Evolutionary conservation across 2,113 vertebrate species (phyloP).

Genomic region (human): GRCh38 chr14:89920001-89920500

Average conservation of each 20-base stretch:
- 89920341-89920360: background rate
- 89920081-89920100: background rate
- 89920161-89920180: background rate
- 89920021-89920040: background rate
- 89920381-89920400: background rate
- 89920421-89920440: background rate
- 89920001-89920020: background rate
- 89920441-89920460: background rate
- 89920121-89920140: background rate
- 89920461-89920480: background rate
- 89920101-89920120: background rate
- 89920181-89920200: background rate
- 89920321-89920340: background rate
- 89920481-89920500: background rate
- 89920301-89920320: background rate
- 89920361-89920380: fast-evolving
- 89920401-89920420: background rate
- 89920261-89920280: background rate
- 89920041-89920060: background rate
- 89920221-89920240: slow-evolving; percentile 30
- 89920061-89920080: background rate
- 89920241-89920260: background rate
- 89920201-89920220: background rate
- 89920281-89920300: background rate
- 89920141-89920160: background rate